These are phyloP conservation scores for Campodea augens DNA, from an alignment of 1,140 invertebrate species.

Conservation along the genomic window DNA sequence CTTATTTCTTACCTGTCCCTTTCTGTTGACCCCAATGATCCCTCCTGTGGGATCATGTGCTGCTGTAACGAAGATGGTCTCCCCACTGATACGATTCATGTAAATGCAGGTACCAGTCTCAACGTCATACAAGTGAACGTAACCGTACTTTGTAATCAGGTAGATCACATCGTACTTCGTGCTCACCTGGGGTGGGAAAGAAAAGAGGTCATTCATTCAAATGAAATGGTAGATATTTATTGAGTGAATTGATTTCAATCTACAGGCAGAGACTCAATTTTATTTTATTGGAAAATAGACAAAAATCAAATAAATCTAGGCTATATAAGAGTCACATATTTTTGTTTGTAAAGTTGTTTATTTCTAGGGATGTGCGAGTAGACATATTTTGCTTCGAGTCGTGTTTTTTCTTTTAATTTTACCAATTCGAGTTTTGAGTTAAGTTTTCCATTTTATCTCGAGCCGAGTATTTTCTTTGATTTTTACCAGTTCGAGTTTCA, in stretches of 20 bases:
- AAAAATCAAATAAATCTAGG: too few relatives aligned
- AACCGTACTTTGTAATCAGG: slow-evolving; percentile 98
- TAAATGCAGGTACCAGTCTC: slow-evolving; percentile 97
- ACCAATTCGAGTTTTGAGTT: too few relatives aligned
- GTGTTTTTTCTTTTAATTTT: too few relatives aligned
- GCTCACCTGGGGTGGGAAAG: too few relatives aligned
- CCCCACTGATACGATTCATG: slow-evolving; percentile 97
- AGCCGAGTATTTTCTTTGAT: too few relatives aligned
- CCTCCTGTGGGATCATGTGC: slow-evolving; percentile 89
- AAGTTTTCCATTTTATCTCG: too few relatives aligned
- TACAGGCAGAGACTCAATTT: not conserved
- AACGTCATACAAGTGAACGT: slow-evolving; percentile 98
- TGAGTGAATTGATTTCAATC: not conserved
- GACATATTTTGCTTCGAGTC: too few relatives aligned
- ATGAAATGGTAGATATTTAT: slow-evolving; percentile 6
- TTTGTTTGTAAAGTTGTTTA: too few relatives aligned
- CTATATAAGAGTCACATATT: too few relatives aligned
- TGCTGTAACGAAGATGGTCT: slow-evolving; percentile 98
- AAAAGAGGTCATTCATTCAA: too few relatives aligned
- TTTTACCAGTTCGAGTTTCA: too few relatives aligned
- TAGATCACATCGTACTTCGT: slow-evolving; percentile 95
- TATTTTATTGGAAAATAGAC: not conserved
- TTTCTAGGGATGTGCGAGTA: too few relatives aligned
- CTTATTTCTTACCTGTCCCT: slow-evolving; percentile 54
- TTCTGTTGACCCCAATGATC: slow-evolving; percentile 96